phyloP scores from a whole-genome alignment of 2,888 invertebrate genomes.

The Tetanocera ferruginea region DNA sequence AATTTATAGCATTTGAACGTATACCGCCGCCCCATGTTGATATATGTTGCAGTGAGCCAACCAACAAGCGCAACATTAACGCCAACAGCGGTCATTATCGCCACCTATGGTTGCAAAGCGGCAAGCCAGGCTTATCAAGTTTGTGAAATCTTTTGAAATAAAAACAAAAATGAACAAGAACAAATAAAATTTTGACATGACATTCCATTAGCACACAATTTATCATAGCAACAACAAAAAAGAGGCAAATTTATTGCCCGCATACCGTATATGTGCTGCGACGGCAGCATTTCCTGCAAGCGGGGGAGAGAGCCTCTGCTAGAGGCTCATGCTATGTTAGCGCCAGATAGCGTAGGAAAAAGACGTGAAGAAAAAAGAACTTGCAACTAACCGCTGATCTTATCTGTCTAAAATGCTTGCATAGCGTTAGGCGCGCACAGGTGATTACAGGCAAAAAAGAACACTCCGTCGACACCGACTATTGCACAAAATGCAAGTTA shows the following conservation, averaged over 20 bases:
- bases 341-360: not conserved
- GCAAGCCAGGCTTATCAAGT: not conserved
- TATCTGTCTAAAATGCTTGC: constrained; percentile 38
- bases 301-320: not conserved
- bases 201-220: constrained; percentile 69
- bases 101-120: constrained; percentile 18
- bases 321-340: not conserved
- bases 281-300: constrained; percentile 7
- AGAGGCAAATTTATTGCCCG: not conserved
- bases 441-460: constrained; percentile 35
- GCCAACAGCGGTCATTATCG: constrained; percentile 31
- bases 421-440: constrained; percentile 30
- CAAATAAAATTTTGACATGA: constrained; percentile 64
- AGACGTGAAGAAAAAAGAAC: not conserved
- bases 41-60: not conserved
- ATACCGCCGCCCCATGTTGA: not conserved
- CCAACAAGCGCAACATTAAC: constrained; percentile 53
- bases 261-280: not conserved
- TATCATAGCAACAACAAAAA: constrained; percentile 56
- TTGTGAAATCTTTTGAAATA: constrained; percentile 1
- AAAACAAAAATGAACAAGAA: constrained; percentile 39
- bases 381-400: constrained; percentile 24
- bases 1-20: constrained; percentile 42
- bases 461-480: constrained; percentile 5
- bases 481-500: constrained; percentile 39